phyloP scores from a whole-genome alignment of 1,140 invertebrate species.

The Zaprionus davidi region DNA sequence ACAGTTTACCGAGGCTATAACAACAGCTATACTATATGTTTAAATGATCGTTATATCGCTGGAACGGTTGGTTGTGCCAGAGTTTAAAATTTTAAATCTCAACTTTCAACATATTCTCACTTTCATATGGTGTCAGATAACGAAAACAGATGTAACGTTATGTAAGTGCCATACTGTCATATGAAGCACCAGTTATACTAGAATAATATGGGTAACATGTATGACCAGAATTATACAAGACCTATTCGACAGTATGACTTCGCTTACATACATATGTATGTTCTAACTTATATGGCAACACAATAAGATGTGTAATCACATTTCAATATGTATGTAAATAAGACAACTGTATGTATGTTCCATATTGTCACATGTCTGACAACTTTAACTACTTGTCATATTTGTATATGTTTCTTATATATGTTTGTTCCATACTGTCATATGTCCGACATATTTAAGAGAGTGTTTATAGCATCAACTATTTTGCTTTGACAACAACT shows the following conservation, averaged over 20 bases:
- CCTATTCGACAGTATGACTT: no score
- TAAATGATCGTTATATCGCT: neutral
- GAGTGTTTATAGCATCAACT: neutral
- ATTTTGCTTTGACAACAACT: neutral
- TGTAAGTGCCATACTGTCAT: neutral
- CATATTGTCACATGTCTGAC: no score
- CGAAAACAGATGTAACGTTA: neutral
- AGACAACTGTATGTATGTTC: neutral
- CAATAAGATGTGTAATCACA: neutral
- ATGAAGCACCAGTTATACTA: neutral
- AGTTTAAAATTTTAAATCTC: neutral
- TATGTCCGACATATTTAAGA: neutral
- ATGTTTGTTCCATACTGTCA: neutral
- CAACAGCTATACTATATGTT: neutral
- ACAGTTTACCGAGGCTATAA: neutral
- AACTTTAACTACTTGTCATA: neutral
- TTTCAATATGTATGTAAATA: neutral
- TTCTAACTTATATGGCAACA: neutral
- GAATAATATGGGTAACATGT: neutral
- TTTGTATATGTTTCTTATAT: neutral
- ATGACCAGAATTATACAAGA: no score
- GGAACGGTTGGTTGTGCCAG: neutral
- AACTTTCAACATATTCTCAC: neutral
- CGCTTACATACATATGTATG: no score
- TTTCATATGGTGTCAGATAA: neutral